These are phyloP conservation scores for Unio pictorum DNA, from an alignment of 2,888 invertebrate species.

Conservation along the genomic window DNA sequence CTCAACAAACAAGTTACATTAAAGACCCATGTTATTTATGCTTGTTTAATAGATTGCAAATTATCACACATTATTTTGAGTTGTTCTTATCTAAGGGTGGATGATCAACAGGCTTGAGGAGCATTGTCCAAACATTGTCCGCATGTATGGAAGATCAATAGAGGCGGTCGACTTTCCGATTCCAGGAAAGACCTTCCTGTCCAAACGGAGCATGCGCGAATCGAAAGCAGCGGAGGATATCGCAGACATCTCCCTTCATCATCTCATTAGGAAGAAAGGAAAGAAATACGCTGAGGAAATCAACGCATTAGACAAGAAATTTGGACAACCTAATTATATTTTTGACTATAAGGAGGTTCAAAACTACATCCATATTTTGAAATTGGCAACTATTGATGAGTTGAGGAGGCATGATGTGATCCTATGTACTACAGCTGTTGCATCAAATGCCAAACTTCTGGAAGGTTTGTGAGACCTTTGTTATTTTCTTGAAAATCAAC, in stretches of 20 bases:
- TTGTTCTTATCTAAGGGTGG: conserved; percentile 22
- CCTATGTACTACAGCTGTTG: conserved; percentile 51
- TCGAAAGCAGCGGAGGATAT: conserved; percentile 25
- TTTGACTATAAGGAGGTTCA: conserved; percentile 17
- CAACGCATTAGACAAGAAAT: conserved; percentile 21
- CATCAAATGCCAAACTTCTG: conserved; percentile 29
- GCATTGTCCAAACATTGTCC: no score
- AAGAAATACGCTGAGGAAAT: conserved; percentile 22
- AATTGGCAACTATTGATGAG: conserved; percentile 35
- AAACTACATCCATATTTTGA: conserved; percentile 27
- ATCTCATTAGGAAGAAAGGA: conserved; percentile 36
- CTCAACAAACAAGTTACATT: no score
- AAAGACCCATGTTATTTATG: background rate
- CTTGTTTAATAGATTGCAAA: background rate
- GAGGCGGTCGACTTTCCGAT: conserved; percentile 49
- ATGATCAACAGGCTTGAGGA: conserved; percentile 2
- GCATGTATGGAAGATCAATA: no score
- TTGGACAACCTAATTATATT: conserved; percentile 12
- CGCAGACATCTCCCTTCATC: conserved; percentile 34
- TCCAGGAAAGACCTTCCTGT: conserved; percentile 42
- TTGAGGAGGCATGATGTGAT: conserved; percentile 46
- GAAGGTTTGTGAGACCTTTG: conserved; percentile 1
- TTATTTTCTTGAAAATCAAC: no score
- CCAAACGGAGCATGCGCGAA: conserved; percentile 24
- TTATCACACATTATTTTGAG: background rate